These are phyloP conservation scores for Anguilla obscura DNA, from an alignment of 2,797 vertebrate genomes.

Conservation along the genomic window DNA sequence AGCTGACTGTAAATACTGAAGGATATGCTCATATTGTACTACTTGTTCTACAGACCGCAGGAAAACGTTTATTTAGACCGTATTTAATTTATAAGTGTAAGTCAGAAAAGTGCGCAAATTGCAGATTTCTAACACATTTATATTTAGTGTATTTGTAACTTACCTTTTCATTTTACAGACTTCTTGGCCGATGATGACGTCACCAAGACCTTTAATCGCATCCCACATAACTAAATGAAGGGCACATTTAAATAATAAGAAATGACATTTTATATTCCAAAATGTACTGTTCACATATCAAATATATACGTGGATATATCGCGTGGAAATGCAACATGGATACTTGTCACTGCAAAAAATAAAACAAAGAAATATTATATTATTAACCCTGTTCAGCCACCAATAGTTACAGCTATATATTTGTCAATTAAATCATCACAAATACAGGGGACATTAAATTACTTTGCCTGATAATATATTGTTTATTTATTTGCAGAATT, in stretches of 20 bases:
- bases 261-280: constrained; percentile 13
- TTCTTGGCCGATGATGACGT: constrained; percentile 42
- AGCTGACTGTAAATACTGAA: not conserved
- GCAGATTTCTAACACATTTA: constrained; percentile 6
- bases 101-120: not conserved
- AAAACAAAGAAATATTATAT: constrained; percentile 10
- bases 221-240: constrained; percentile 19
- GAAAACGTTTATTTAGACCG: not conserved
- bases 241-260: constrained; percentile 8
- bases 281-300: not conserved
- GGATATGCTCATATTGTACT: not conserved
- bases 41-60: not conserved
- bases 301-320: not conserved
- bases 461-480: constrained; percentile 20
- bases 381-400: constrained; percentile 11
- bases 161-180: constrained; percentile 54
- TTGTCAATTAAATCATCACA: constrained; percentile 18
- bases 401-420: constrained; percentile 6
- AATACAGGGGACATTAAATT: constrained; percentile 23
- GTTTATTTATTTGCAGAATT: constrained; percentile 28
- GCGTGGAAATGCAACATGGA: not conserved
- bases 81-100: not conserved
- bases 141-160: constrained; percentile 46
- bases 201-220: constrained; percentile 24
- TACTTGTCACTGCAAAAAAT: not conserved